phyloP scores from a whole-genome alignment of 2,113 vertebrate species.

The Limanda limanda region DNA sequence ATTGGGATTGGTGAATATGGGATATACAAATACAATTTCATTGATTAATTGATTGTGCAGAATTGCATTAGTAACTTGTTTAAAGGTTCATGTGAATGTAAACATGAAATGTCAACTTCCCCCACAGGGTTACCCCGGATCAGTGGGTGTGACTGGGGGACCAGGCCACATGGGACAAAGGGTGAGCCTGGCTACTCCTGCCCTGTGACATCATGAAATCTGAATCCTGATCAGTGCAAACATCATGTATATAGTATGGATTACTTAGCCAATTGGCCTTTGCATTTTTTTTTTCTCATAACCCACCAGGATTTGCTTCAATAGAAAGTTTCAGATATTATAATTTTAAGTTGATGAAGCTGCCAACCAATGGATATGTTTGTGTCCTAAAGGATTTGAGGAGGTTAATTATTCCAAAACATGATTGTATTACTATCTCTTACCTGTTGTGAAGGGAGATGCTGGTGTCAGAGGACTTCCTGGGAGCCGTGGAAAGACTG shows the following conservation, averaged over 20 bases:
- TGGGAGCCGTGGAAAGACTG: slow-evolving; percentile 80
- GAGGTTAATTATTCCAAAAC: not conserved
- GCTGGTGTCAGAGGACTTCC: slow-evolving; percentile 73
- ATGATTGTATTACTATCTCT: not conserved
- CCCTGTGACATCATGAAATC: not conserved
- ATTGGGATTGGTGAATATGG: too few relatives aligned
- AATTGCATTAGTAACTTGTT: too few relatives aligned
- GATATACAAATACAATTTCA: too few relatives aligned
- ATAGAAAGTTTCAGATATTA: not conserved
- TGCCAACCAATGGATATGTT: not conserved
- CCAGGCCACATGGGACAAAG: slow-evolving; percentile 80
- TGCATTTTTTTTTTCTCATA: too few relatives aligned
- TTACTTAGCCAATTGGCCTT: too few relatives aligned
- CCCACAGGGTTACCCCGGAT: slow-evolving; percentile 82
- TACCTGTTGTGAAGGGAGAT: slow-evolving; percentile 76
- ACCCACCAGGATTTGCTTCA: too few relatives aligned
- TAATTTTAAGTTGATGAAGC: too few relatives aligned
- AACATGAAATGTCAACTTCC: not conserved
- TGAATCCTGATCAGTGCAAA: not conserved
- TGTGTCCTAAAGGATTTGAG: not conserved
- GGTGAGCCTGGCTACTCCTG: slow-evolving; percentile 61
- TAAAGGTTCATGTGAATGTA: too few relatives aligned
- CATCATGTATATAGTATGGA: too few relatives aligned
- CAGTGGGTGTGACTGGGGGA: slow-evolving; percentile 76
- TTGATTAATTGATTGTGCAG: too few relatives aligned